A percentile compares a stretch with the other conserved stretches of the same genome.
Conservation (phyloP, 1,140 invertebrate species). For the Microplitis demolitor region DNA sequence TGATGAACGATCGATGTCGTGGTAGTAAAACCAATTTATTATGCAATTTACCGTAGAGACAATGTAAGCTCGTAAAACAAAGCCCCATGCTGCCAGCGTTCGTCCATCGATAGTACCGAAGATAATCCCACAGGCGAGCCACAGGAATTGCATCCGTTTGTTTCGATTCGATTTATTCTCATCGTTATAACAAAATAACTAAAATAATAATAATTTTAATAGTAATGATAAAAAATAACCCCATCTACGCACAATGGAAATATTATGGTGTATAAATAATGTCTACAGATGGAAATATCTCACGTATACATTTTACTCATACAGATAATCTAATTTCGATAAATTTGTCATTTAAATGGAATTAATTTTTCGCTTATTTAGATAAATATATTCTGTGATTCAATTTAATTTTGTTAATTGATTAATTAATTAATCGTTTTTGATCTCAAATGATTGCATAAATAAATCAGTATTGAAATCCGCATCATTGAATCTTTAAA, state of each 20-base stretch:
- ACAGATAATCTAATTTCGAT: no score
- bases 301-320: neutral
- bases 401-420: no score
- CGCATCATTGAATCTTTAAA: no score
- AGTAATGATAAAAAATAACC: neutral
- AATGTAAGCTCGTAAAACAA: slow-evolving; percentile 38
- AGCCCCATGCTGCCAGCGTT: slow-evolving; percentile 20
- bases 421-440: no score
- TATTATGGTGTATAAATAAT: neutral
- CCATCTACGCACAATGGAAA: neutral
- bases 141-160: slow-evolving; percentile 23
- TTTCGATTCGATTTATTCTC: slow-evolving; percentile 28
- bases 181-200: slow-evolving; percentile 22
- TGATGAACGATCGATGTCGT: slow-evolving; percentile 27
- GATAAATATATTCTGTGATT: no score
- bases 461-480: no score
- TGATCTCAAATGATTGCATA: no score
- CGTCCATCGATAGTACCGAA: slow-evolving; percentile 29
- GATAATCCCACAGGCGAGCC: slow-evolving; percentile 36
- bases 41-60: slow-evolving; percentile 37
- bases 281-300: neutral
- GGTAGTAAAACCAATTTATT: slow-evolving; percentile 28
- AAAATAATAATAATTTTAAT: slow-evolving; percentile 5
- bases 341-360: no score
- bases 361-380: no score